A percentile compares a stretch with the other conserved stretches of the same genome.
Evolutionary conservation across 2,797 vertebrate species (phyloP).

Genomic region (Tokudaia muenninki): DNA sequence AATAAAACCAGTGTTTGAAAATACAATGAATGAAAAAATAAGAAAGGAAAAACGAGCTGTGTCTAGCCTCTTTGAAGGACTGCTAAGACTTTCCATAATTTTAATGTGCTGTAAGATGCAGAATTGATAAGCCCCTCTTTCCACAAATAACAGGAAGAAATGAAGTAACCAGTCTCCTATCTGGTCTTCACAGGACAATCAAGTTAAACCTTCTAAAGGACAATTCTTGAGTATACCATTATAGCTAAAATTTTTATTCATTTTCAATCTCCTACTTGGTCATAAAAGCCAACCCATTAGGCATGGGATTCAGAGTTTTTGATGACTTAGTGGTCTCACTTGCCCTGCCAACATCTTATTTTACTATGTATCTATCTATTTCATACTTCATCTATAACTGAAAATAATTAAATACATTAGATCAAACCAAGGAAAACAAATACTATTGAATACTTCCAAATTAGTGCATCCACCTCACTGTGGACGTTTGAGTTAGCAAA

Average conservation of each 20-base stretch:
- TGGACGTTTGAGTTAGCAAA: background rate
- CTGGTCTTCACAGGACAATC: background rate
- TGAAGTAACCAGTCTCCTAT: background rate
- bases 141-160: conserved; percentile 40
- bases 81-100: background rate
- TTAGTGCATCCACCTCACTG: background rate
- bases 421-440: background rate
- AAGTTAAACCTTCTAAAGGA: conserved; percentile 17
- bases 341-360: background rate
- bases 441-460: background rate
- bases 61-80: background rate
- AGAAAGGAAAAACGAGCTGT: background rate
- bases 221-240: conserved; percentile 31
- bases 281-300: conserved; percentile 29
- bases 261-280: background rate
- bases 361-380: background rate
- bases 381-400: conserved; percentile 32
- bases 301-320: background rate
- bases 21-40: background rate
- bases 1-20: background rate
- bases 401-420: background rate
- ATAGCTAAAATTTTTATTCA: background rate
- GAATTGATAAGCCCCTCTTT: background rate
- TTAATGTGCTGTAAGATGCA: background rate
- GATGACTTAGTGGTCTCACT: background rate